Percentiles rank a stretch among this genome's conserved stretches.
These are phyloP conservation scores for Neocrepidodera transversa DNA, from an alignment of 2,888 invertebrate genomes.

Conservation along the genomic window DNA sequence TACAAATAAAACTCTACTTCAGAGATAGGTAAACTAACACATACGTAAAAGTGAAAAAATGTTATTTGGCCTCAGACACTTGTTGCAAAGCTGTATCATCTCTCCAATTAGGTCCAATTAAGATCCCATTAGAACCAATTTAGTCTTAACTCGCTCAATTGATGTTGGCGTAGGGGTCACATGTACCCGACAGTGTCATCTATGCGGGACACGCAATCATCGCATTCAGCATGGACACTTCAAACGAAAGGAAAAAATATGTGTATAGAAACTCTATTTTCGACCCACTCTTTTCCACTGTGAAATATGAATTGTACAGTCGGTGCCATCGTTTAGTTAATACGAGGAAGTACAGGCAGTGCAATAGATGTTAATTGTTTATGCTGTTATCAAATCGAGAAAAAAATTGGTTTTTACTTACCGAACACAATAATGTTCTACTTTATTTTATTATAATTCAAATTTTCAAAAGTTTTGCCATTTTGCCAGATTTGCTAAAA, in stretches of 20 bases:
- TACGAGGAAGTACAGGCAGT: slow-evolving; percentile 7
- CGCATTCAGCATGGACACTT: slow-evolving; percentile 33
- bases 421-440: too few species aligned
- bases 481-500: too few species aligned
- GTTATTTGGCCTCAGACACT: slow-evolving; percentile 48
- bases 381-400: neutral
- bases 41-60: slow-evolving; percentile 3
- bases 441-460: too few species aligned
- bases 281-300: slow-evolving; percentile 34
- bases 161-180: slow-evolving; percentile 59
- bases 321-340: slow-evolving; percentile 3
- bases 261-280: slow-evolving; percentile 23
- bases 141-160: slow-evolving; percentile 62
- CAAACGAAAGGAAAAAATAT: slow-evolving; percentile 31
- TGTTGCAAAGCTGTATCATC: slow-evolving; percentile 57
- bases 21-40: neutral
- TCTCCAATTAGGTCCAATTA: slow-evolving; percentile 60
- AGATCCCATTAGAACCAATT: slow-evolving; percentile 61
- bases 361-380: slow-evolving; percentile 3
- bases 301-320: slow-evolving; percentile 21
- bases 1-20: too few species aligned
- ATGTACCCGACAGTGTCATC: slow-evolving; percentile 53
- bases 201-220: slow-evolving; percentile 59
- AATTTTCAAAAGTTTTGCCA: too few species aligned
- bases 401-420: neutral